Percentiles rank a stretch among this genome's conserved stretches.
Conservation (phyloP, 2,797 vertebrate species). For the Aeoliscus strigatus region DNA sequence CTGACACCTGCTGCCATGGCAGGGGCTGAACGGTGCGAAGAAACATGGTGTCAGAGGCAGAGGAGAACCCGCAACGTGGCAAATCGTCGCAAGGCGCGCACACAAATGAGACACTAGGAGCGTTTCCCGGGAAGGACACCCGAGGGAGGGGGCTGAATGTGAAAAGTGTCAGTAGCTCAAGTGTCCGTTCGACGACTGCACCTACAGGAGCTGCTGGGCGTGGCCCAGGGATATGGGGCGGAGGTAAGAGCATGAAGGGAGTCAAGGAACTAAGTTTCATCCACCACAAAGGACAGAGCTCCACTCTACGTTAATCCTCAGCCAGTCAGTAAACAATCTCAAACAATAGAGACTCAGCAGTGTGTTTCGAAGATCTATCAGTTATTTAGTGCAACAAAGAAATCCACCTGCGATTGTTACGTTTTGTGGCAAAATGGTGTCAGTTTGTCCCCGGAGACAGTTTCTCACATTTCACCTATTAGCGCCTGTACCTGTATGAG, state of each 20-base stretch:
- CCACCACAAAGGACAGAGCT: neutral
- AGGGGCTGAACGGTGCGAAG: conserved; percentile 67
- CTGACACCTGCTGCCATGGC: conserved; percentile 88
- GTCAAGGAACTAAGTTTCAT: conserved; percentile 28
- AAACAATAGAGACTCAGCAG: no score
- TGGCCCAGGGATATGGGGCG: conserved; percentile 9
- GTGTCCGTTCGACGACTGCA: conserved; percentile 38
- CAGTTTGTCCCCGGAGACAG: no score
- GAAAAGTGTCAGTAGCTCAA: conserved; percentile 43
- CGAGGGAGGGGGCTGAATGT: conserved; percentile 27
- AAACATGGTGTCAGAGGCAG: conserved; percentile 51
- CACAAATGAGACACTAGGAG: conserved; percentile 27
- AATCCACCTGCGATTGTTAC: no score
- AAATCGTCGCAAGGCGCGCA: conserved; percentile 20
- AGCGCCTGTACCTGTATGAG: no score
- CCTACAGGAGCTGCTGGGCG: conserved; percentile 39
- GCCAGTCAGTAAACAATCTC: neutral
- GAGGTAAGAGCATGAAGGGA: conserved; percentile 1
- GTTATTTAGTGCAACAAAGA: conserved; percentile 30
- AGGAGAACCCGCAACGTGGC: conserved; percentile 13
- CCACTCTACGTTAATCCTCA: neutral
- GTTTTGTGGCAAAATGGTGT: no score
- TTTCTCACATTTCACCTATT: no score
- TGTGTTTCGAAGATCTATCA: conserved; percentile 2
- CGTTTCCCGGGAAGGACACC: conserved; percentile 42